These are phyloP conservation scores for Germaria angustata DNA, from an alignment of 2,888 invertebrate species.

Conservation along the genomic window DNA sequence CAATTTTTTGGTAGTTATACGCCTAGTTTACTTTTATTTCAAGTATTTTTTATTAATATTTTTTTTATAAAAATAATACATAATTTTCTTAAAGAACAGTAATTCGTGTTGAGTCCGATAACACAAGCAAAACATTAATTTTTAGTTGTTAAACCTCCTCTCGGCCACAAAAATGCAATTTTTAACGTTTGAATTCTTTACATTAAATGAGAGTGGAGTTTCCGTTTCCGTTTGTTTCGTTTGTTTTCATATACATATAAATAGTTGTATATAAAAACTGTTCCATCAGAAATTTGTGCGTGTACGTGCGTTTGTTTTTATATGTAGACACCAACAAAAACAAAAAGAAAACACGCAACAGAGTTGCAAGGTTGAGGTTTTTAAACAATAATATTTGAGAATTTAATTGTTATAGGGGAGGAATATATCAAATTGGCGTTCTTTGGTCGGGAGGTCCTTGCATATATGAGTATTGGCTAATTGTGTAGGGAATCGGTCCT, in stretches of 20 bases:
- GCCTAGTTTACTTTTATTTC: constrained; percentile 35
- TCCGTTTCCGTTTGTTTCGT: constrained; percentile 55
- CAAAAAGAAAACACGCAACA: neutral
- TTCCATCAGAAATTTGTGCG: constrained; percentile 24
- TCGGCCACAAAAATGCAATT: neutral
- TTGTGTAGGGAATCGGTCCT: too few species aligned
- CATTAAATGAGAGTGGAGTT: constrained; percentile 44
- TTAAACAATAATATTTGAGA: neutral
- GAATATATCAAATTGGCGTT: too few species aligned
- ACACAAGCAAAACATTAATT: constrained; percentile 46
- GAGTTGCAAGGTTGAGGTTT: neutral
- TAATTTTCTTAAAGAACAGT: constrained; percentile 55
- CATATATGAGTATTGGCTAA: too few species aligned
- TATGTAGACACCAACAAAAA: too few species aligned
- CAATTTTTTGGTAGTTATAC: constrained; percentile 46
- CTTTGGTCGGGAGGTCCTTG: too few species aligned
- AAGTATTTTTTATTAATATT: neutral
- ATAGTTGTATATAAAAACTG: constrained; percentile 26
- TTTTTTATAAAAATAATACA: constrained; percentile 39
- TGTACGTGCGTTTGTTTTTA: too few species aligned
- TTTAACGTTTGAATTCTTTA: constrained; percentile 29
- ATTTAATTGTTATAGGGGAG: neutral
- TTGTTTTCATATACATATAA: too few species aligned
- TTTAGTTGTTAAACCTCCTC: constrained; percentile 3
- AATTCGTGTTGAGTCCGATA: constrained; percentile 53